These are phyloP conservation scores for Nyctalus aviator DNA, from an alignment of 2,797 vertebrate species.

Conservation along the genomic window DNA sequence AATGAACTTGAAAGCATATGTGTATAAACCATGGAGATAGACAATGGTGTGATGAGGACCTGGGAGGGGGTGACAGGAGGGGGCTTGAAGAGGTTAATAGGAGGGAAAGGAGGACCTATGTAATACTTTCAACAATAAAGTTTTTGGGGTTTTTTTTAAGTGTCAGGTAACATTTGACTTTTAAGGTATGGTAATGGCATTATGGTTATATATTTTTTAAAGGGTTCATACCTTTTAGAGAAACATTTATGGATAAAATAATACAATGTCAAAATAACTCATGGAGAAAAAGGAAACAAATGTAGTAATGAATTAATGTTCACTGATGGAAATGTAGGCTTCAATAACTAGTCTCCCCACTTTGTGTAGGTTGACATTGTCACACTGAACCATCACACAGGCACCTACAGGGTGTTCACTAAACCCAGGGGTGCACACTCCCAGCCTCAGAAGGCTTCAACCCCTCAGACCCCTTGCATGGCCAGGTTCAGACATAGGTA, in stretches of 20 bases:
- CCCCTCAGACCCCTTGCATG: background rate
- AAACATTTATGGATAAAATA: background rate
- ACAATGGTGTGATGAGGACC: too few relatives aligned
- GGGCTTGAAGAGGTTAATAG: too few relatives aligned
- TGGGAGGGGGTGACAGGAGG: too few relatives aligned
- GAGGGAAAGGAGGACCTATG: too few relatives aligned
- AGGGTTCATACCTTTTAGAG: constrained; percentile 3
- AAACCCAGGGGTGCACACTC: background rate
- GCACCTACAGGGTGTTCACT: background rate
- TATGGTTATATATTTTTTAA: background rate
- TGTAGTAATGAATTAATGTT: background rate
- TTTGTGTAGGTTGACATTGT: background rate
- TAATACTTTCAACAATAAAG: too few relatives aligned
- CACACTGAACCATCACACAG: rapidly evolving
- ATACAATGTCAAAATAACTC: background rate
- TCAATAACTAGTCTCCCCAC: background rate
- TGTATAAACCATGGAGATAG: too few relatives aligned
- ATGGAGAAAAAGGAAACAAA: background rate
- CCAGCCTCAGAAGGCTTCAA: background rate
- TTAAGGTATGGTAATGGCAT: background rate
- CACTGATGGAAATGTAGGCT: rapidly evolving
- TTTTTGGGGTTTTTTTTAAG: too few relatives aligned
- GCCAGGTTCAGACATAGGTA: background rate
- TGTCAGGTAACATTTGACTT: background rate
- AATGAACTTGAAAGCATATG: too few relatives aligned